Evolutionary conservation across 1,140 invertebrate genomes (phyloP), one percentile per base, ranked within the genome.

Genomic region (Brachionus manjavacas): DNA sequence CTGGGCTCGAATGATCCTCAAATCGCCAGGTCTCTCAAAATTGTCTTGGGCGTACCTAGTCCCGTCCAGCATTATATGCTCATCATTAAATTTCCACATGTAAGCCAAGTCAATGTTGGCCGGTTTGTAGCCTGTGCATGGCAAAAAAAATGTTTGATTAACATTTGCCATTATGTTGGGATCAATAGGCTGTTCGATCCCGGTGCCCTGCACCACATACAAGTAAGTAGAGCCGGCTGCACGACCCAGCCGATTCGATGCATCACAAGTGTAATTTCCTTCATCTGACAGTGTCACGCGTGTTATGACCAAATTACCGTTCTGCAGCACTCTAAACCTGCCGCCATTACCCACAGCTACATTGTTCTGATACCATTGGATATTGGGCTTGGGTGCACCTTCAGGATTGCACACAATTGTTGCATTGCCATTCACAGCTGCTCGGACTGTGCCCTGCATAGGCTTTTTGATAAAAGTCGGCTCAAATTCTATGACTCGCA

Each of bases 321-420:
- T 89, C 1, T 84, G 28, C 23, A 88, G 84, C 20, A 86, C 49
- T 16, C 74, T 43, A 1, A 60, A 49, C 20, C 81, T 39, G 12
- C 81, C 70, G 11, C 78, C 68, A 84, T 84, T 70, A 6, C 25
- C 35, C 4, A 85, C 20, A 20, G 76, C 76, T 11, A 66, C 31
- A 84, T 52, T 74, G 31, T 84, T 76, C 25, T 76, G 25, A 55
- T 68, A 74, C 83, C 83, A 84, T 52, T 74, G 66, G 11, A 84
- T 76, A 12, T 43, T 52, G 0, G 96, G 95, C 85, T 91, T 92
- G 1, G 97, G 96, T 3, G 96, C 95, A 20, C 95, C 96, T 91
- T 99, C 96, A 0, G 96, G 96, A 86, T 94, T 93, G 89, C 96
- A 99, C 49, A 92, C 91, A 76, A 99, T 93, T 0, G 96, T 97